A percentile compares a stretch with the other conserved stretches of the same genome.
These are phyloP conservation scores for Acipenser ruthenus DNA, from an alignment of 2,797 vertebrate species.

Conservation along the genomic window DNA sequence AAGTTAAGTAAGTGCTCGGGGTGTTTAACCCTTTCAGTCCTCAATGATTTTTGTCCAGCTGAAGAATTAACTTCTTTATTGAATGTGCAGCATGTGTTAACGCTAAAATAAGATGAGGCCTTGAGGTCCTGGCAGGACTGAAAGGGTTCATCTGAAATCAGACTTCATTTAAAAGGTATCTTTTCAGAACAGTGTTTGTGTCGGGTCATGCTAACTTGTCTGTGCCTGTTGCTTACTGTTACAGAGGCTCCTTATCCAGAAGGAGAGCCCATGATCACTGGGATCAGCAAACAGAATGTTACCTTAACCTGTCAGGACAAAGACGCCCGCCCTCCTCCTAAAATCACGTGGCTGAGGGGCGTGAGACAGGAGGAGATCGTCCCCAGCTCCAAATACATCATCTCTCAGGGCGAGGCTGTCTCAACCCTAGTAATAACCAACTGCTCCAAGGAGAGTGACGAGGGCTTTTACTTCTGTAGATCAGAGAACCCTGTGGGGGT, in stretches of 20 bases:
- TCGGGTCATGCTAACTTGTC: neutral
- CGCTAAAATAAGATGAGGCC: too few relatives aligned
- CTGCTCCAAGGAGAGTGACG: constrained; percentile 60
- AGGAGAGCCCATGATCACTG: constrained; percentile 62
- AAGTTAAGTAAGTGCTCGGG: constrained; percentile 66
- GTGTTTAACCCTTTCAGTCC: constrained; percentile 27
- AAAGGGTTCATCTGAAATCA: too few relatives aligned
- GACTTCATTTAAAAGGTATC: too few relatives aligned
- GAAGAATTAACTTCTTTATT: too few relatives aligned
- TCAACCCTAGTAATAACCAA: constrained; percentile 72
- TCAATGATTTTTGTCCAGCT: neutral
- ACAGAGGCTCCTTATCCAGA: constrained; percentile 63
- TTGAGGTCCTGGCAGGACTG: too few relatives aligned
- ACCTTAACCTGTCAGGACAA: constrained; percentile 66
- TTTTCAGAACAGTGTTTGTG: neutral
- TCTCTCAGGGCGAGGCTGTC: constrained; percentile 40
- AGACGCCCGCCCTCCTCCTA: constrained; percentile 38
- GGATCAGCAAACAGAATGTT: constrained; percentile 53
- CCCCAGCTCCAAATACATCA: constrained; percentile 52
- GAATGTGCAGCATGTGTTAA: too few relatives aligned
- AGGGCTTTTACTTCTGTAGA: constrained; percentile 75
- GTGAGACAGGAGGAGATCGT: constrained; percentile 40
- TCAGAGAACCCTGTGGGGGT: constrained; percentile 70
- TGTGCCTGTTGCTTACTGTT: neutral
- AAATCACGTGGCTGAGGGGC: constrained; percentile 70